These are phyloP conservation scores for Anisognathus igniventris DNA, from an alignment of 2,797 vertebrate species.

Conservation along the genomic window DNA sequence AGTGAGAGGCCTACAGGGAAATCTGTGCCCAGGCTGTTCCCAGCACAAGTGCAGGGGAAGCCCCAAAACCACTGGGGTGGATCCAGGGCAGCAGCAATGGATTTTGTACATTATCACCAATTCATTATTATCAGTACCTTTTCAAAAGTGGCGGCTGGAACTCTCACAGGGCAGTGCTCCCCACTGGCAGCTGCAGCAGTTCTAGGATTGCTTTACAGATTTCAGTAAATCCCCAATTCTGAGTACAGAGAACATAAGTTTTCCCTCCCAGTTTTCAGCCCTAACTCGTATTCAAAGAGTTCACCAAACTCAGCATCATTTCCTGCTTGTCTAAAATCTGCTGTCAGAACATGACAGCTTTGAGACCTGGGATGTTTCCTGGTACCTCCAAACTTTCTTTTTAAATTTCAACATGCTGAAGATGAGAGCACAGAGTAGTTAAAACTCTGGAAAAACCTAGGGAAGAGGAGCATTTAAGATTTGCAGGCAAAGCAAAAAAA, in stretches of 20 bases:
- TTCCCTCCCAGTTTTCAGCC: background rate
- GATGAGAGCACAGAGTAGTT: background rate
- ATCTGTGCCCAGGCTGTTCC: background rate
- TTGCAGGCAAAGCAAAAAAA: background rate
- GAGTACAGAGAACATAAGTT: background rate
- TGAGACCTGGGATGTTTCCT: background rate
- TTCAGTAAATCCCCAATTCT: background rate
- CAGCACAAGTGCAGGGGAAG: background rate
- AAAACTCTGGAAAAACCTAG: background rate
- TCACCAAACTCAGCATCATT: background rate
- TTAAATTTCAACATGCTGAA: background rate
- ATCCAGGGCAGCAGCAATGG: accelerated
- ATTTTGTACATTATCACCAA: background rate
- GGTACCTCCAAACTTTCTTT: background rate
- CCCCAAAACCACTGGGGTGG: background rate
- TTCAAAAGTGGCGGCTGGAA: accelerated
- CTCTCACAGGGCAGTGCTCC: accelerated
- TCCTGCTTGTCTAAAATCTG: background rate
- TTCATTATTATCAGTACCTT: accelerated
- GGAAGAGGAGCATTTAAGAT: background rate
- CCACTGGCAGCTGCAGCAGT: accelerated
- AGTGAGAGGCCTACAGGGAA: background rate
- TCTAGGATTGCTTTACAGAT: background rate
- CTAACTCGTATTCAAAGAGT: accelerated
- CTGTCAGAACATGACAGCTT: background rate